Evolutionary conservation across 2,113 vertebrate species (phyloP), one percentile per base, ranked within the genome.

Genomic region (Antennarius striatus): DNA sequence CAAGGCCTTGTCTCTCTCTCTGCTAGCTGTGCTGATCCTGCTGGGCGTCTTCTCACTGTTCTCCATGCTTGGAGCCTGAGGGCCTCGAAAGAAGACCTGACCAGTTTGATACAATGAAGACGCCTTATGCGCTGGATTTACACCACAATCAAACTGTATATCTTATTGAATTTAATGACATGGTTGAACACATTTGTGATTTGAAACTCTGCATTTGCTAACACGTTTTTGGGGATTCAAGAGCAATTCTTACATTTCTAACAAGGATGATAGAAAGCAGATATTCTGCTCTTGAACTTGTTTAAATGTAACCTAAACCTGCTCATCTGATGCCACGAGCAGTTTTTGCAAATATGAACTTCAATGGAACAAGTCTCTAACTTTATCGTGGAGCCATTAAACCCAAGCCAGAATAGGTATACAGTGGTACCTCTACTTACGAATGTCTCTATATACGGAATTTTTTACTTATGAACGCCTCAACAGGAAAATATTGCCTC

Each of bases 11-110:
- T 60, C 12, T 68, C 15, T 47, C 47, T 13, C 30, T 29, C 32
- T 9, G 8, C 29, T 74, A 89, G 87, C 49, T 43, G 16, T 60
- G 54, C 17, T 74, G 29, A 17, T 73, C 45, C 66, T 82, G 65
- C 60, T 82, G 55, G 70, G 79, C 15, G 13, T 64, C 54, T 46
- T 89, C 62, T 7, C 28, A 0, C 28, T 67, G 42, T 9, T n/a
- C 1, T 0, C 46, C 43, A 3, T 69, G 60, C 59, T 59, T n/a
- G 55, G 13, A 5, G 68, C 42, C 57, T 79, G 47, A 81, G 10
- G 28, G 13, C 36, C 43, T 3, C 14, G 16, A 22, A 2, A 22
- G 22, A 22, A 22, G 6, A 3, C 7, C 13, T 9, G 3, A 12
- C 45, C 45, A 14, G 54, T 42, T 3, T 10, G 39, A 65, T 10